These are phyloP conservation scores for Oryzias celebensis DNA, from an alignment of 2,113 vertebrate genomes.

Conservation along the genomic window DNA sequence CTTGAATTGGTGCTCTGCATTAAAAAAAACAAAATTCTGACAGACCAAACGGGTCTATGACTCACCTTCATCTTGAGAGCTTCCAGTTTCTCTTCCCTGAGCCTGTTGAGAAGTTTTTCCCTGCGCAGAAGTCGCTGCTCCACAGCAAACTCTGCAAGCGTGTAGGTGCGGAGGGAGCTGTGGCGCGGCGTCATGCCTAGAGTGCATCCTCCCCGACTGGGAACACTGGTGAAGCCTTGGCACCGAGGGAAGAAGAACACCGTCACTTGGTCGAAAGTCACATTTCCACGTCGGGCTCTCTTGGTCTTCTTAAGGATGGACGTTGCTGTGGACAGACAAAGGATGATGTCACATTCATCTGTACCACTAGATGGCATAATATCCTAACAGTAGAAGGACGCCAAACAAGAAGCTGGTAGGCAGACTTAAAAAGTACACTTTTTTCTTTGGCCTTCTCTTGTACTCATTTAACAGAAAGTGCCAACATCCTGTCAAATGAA, in stretches of 20 bases:
- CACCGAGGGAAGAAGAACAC: conserved; percentile 96
- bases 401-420: conserved; percentile 16
- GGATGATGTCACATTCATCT: background rate
- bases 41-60: background rate
- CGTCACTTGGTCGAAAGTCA: conserved; percentile 89
- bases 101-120: conserved; percentile 84
- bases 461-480: conserved; percentile 57
- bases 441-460: conserved; percentile 53
- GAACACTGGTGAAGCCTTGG: conserved; percentile 96
- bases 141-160: conserved; percentile 85
- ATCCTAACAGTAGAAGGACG: conserved; percentile 1
- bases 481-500: conserved; percentile 62
- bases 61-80: conserved; percentile 83
- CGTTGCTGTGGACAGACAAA: conserved; percentile 70
- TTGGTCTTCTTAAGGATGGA: conserved; percentile 93
- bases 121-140: conserved; percentile 82
- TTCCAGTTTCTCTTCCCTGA: conserved; percentile 91
- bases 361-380: conserved; percentile 57
- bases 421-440: conserved; percentile 56
- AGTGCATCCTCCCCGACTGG: conserved; percentile 93
- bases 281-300: conserved; percentile 78
- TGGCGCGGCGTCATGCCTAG: conserved; percentile 91
- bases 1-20: background rate
- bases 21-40: background rate
- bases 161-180: conserved; percentile 82